These are phyloP conservation scores for Hydrotaea diabolus DNA, from an alignment of 2,888 invertebrate genomes.

Conservation along the genomic window DNA sequence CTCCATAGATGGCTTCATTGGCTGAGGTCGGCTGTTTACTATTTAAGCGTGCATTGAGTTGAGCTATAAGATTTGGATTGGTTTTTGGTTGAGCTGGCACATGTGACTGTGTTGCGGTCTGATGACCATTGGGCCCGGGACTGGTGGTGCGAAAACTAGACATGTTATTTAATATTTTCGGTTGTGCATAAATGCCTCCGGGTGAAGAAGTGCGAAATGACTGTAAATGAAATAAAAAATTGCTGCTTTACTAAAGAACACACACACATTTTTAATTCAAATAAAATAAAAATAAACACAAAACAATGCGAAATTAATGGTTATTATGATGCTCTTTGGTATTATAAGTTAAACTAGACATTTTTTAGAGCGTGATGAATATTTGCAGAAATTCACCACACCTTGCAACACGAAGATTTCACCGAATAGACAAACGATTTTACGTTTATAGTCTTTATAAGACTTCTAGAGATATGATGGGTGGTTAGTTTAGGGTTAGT, in stretches of 20 bases:
- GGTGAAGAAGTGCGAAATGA: conserved; percentile 80
- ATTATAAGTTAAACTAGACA: neutral
- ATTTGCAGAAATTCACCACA: conserved; percentile 20
- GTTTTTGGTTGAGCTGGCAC: conserved; percentile 78
- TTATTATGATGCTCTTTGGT: neutral
- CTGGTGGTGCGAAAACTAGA: conserved; percentile 80
- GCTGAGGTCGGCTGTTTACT: conserved; percentile 75
- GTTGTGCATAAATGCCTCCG: conserved; percentile 81
- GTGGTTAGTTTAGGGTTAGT: conserved; percentile 13
- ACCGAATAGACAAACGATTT: neutral
- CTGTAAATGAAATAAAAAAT: conserved; percentile 70
- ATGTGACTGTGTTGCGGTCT: conserved; percentile 71
- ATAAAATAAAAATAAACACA: neutral
- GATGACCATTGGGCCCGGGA: conserved; percentile 77
- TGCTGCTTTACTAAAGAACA: neutral
- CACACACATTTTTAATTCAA: too few relatives aligned
- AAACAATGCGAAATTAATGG: neutral
- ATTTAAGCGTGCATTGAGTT: conserved; percentile 80
- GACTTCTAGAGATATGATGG: neutral
- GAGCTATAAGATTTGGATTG: conserved; percentile 80
- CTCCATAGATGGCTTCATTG: conserved; percentile 76
- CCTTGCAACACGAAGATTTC: neutral
- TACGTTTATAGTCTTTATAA: neutral
- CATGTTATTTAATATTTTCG: conserved; percentile 80
- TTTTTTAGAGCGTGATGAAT: neutral